Base-by-base conservation (phyloP, 1,140 invertebrate genomes). In the Pogonomyrmex californicus region DNA sequence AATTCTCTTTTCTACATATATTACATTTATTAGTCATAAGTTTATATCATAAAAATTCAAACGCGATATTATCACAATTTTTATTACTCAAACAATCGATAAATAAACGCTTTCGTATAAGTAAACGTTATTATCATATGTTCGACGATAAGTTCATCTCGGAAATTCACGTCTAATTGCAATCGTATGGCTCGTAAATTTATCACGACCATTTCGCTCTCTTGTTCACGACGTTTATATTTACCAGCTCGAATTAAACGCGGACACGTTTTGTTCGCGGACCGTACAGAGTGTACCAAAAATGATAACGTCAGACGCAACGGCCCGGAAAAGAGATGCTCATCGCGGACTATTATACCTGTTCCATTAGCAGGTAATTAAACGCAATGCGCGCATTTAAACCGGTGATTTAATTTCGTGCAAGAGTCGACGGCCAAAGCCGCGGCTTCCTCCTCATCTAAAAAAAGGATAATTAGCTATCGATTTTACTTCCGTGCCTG, bases 401-500 rank as follows among this genome's bases (percentile, higher is more conserved):
- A 75, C 17, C 44, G 12, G 41, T 73, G 54, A 73, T 82, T 65
- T 73, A 82, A 82, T 82, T 58, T 73, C 23, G 51, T 38, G 30
- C 30, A 36, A 47, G n/a, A 49, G n/a, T 60, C 68, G 54, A n/a
- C 54, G 7, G n/a, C 3, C 7, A 6, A 23, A 30, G 36, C 47
- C 36, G 79, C 30, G 51, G n/a, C n/a, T n/a, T 68, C 7, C n/a
- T 23, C 23, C 12, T 12, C 36, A 36, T 79, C 75, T 83, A 23
- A 83, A 75, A 75, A 83, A 33, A 38, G 54, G 33, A 62, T 60
- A 60, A 75, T 83, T 83, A 75, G 38, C 68, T 73, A 83, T 75
- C 41, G 41, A 83, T 75, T 75, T 73, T 68, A 51, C 54, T 66
- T 56, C 68, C 76, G 30, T 54, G 23, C 23, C 63, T 77, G 23